Conservation (phyloP, 2,797 vertebrate species). For the Buceros bicornis region DNA sequence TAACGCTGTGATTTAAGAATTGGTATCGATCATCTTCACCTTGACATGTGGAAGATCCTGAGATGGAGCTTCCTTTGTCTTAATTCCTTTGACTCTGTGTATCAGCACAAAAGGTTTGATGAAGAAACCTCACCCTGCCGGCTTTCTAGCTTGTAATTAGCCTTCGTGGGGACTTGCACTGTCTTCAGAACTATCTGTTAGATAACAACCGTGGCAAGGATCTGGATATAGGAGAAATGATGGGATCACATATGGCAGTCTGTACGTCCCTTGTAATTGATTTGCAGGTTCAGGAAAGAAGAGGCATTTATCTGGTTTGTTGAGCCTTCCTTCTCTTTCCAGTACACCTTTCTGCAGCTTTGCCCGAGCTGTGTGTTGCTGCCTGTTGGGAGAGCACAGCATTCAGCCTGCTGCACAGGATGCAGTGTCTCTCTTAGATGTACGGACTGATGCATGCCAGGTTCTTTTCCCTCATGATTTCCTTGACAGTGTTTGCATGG, state of each 20-base stretch:
- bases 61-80: conserved; percentile 12
- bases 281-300: background rate
- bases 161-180: background rate
- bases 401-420: background rate
- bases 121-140: background rate
- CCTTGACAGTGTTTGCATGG: background rate
- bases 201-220: background rate
- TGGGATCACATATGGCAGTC: background rate
- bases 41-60: conserved; percentile 41
- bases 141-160: background rate
- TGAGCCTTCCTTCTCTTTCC: background rate
- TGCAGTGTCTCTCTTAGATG: background rate
- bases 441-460: background rate
- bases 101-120: conserved; percentile 43
- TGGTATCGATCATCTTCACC: conserved; percentile 50
- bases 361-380: background rate
- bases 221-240: background rate
- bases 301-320: background rate
- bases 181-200: background rate
- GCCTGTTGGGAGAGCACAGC: background rate
- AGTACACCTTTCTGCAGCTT: background rate
- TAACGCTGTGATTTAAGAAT: conserved; percentile 42
- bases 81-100: conserved; percentile 13
- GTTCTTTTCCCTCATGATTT: background rate
- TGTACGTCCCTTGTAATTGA: background rate